Base-by-base conservation (phyloP, 2,113 vertebrate genomes). In the Crotalus viridis region DNA sequence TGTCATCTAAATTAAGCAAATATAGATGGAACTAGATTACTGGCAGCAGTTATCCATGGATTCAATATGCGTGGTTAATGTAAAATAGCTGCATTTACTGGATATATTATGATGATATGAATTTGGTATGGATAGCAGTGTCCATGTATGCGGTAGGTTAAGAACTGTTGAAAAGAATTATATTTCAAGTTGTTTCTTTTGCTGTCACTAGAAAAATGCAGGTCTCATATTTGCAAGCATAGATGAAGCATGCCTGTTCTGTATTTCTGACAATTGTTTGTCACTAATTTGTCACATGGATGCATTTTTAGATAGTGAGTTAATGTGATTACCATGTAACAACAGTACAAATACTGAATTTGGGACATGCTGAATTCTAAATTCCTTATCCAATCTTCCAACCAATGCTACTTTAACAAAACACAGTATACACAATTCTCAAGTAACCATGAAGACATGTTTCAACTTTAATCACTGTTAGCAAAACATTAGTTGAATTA, bases 401-500 rank as follows among this genome's bases (percentile, higher is more conserved):
- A 92, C 90, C 96, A 64, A 5, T 74, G 39, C 15, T 5, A 69
- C 95, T 96, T 51, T 94, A 96, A 95, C 94, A 95, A 95, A 57
- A 90, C 5, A 64, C 48, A 87, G 24, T 93, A 95, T 96, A 87
- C 96, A 96, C 94, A 94, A 95, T 96, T 95, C 85, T 59, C 33
- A 92, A 92, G 93, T 90, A 81, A 85, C 85, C 91, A 69, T 87
- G 89, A 90, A 90, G 81, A 46, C 55, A 91, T 92, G 88, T 95
- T 95, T 94, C 96, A 96, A 95, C 96, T 97, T 95, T 94, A 97
- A 95, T 96, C 94, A 97, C 92, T 96, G 96, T 95, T 95, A 95
- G 93, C 88, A 89, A 95, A 96, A 94, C 94, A 94, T 95, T 95
- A 95, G 93, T 94, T 95, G 92, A 96, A 94, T 1, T 54, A 96